phyloP scores from a whole-genome alignment of 2,797 vertebrate species.

The Brachyrhaphis roseni region DNA sequence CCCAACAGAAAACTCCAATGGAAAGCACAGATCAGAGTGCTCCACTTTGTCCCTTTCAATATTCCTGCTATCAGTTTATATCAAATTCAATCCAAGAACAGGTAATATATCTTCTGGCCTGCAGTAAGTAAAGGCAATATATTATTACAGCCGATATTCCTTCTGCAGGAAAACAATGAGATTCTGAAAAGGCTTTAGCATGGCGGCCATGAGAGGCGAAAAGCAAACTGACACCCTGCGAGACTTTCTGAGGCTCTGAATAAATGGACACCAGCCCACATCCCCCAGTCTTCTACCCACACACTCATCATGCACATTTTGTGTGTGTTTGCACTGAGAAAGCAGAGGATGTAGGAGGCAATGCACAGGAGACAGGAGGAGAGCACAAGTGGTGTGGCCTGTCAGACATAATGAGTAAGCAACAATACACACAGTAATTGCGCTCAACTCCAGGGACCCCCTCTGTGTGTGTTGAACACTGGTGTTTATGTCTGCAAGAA shows the following conservation, averaged over 20 bases:
- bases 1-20: neutral
- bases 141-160: neutral
- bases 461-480: slow-evolving; percentile 56
- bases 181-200: slow-evolving; percentile 22
- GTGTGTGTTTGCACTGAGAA: slow-evolving; percentile 31
- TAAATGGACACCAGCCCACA: slow-evolving; percentile 29
- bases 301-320: slow-evolving; percentile 28
- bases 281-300: slow-evolving; percentile 20
- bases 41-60: slow-evolving; percentile 9
- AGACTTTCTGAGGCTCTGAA: slow-evolving; percentile 41
- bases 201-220: slow-evolving; percentile 3
- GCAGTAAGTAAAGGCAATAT: neutral
- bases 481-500: slow-evolving; percentile 67
- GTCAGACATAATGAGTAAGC: slow-evolving; percentile 84
- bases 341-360: slow-evolving; percentile 55
- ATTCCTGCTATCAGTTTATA: neutral
- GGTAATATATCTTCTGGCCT: slow-evolving; percentile 2
- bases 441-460: slow-evolving; percentile 76
- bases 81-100: neutral
- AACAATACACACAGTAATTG: slow-evolving; percentile 82
- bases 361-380: slow-evolving; percentile 68
- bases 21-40: neutral
- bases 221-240: slow-evolving; percentile 30
- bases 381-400: slow-evolving; percentile 79
- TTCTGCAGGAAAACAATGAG: slow-evolving; percentile 7